Evolutionary conservation across 2,113 vertebrate genomes (phyloP).

Genomic region (Ia io): DNA sequence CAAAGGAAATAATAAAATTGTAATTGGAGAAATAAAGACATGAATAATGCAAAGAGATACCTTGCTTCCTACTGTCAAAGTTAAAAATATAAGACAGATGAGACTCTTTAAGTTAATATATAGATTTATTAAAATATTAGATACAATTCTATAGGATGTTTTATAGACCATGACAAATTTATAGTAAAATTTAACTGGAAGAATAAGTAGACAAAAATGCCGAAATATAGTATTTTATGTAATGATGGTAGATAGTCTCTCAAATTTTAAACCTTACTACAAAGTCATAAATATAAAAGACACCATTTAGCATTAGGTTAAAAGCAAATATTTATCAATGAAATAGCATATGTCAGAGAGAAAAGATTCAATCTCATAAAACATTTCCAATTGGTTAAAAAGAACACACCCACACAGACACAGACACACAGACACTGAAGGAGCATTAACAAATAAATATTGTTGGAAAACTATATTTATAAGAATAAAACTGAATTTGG

Average conservation of each 20-base stretch:
- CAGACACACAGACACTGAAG: not conserved
- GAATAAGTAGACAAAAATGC: slow-evolving; percentile 9
- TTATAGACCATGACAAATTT: slow-evolving; percentile 21
- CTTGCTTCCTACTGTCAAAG: not conserved
- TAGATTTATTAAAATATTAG: not conserved
- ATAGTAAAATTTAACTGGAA: slow-evolving; percentile 31
- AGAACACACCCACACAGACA: not conserved
- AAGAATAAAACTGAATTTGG: slow-evolving; percentile 1
- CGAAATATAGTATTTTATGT: not conserved
- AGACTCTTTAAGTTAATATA: not conserved
- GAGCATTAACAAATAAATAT: not conserved
- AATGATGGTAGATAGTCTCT: not conserved
- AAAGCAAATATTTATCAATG: not conserved
- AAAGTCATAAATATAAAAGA: not conserved
- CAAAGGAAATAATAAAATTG: slow-evolving; percentile 26
- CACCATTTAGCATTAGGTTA: not conserved
- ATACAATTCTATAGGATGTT: not conserved
- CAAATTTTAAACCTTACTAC: slow-evolving; percentile 32
- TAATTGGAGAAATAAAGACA: slow-evolving; percentile 3
- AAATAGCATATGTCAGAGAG: slow-evolving; percentile 1
- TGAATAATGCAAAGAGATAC: not conserved
- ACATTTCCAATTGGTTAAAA: not conserved
- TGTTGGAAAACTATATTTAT: not conserved
- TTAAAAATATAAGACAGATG: slow-evolving; percentile 37
- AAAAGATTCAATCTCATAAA: not conserved